Percentiles rank a stretch among this genome's conserved stretches.
Evolutionary conservation across 1,140 invertebrate species (phyloP).

Genomic region (Lepidurus arcticus): DNA sequence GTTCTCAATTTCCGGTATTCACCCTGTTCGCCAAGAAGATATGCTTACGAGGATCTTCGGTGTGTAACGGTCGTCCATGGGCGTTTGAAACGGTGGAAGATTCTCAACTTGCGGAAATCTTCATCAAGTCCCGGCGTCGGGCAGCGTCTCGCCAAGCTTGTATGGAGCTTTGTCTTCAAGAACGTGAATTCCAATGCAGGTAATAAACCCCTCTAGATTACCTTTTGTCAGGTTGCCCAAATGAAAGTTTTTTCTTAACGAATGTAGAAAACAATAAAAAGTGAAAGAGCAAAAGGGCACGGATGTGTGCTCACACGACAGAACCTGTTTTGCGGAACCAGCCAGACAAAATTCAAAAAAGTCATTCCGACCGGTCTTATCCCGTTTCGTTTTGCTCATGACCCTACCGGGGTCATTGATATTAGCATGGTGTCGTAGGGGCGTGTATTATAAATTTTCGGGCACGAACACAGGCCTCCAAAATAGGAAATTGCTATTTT

Average conservation of each 20-base stretch:
- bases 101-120: conserved; percentile 31
- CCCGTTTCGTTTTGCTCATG: neutral
- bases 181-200: conserved; percentile 48
- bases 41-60: conserved; percentile 42
- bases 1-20: conserved; percentile 53
- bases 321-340: neutral
- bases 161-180: conserved; percentile 47
- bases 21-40: conserved; percentile 52
- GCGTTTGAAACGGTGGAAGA: conserved; percentile 47
- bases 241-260: neutral
- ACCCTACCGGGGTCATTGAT: neutral
- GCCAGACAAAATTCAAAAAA: neutral
- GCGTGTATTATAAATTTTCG: neutral
- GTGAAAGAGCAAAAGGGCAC: neutral
- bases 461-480: neutral
- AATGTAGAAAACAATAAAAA: neutral
- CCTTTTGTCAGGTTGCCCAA: neutral
- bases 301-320: conserved; percentile 25
- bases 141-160: conserved; percentile 44
- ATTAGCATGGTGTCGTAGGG: neutral
- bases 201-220: conserved; percentile 36
- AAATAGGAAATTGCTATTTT: too few relatives aligned
- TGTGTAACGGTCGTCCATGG: conserved; percentile 45
- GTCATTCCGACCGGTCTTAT: neutral
- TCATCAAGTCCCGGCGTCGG: conserved; percentile 39